Percentiles rank a stretch among this genome's conserved stretches.
Evolutionary conservation across 2,113 vertebrate species (phyloP).

Genomic region (Panurus biarmicus): DNA sequence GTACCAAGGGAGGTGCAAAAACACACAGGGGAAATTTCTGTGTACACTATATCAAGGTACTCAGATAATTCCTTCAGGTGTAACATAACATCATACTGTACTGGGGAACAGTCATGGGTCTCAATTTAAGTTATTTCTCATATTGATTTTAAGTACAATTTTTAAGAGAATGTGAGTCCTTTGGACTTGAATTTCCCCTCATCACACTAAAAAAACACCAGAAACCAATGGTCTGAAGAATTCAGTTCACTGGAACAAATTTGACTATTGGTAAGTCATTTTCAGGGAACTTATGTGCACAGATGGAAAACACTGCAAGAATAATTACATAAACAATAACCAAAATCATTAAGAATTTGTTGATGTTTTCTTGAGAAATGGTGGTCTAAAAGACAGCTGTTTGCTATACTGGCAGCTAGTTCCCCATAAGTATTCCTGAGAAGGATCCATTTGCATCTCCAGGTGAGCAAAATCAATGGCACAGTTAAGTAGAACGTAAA

Average conservation of each 20-base stretch:
- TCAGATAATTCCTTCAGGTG: not conserved
- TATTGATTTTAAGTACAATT: not conserved
- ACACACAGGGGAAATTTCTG: not conserved
- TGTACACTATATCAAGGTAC: not conserved
- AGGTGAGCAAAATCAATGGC: not conserved
- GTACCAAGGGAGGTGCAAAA: not conserved
- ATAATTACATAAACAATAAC: not conserved
- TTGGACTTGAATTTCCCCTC: not conserved
- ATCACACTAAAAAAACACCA: not conserved
- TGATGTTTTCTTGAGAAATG: not conserved
- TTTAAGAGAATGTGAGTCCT: not conserved
- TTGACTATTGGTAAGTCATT: not conserved
- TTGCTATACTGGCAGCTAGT: not conserved
- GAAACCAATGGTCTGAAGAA: not conserved
- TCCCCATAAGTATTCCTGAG: not conserved
- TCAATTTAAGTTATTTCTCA: not conserved
- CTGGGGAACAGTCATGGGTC: not conserved
- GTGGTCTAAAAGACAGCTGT: not conserved
- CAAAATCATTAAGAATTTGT: not conserved
- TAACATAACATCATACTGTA: not conserved
- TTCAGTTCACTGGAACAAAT: not conserved
- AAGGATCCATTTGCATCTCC: not conserved
- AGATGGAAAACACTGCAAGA: not conserved
- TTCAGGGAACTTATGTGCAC: not conserved
- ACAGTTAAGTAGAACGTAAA: not conserved